A percentile compares a stretch with the other conserved stretches of the same genome.
Evolutionary conservation across 2,113 vertebrate species (phyloP).

Genomic region (Edolisoma coerulescens): DNA sequence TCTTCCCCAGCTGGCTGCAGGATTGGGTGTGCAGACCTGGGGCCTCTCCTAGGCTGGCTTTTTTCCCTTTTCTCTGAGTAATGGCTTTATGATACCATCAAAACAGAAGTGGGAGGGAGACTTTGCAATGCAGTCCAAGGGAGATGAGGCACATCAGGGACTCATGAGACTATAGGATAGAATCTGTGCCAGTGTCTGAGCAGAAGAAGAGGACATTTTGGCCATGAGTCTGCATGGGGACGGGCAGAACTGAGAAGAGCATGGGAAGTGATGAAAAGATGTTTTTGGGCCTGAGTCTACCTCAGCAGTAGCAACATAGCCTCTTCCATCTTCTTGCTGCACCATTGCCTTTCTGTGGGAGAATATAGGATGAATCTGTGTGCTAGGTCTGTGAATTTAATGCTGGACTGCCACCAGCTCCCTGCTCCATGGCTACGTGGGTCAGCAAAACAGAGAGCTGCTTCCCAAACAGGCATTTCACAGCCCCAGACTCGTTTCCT

Average conservation of each 20-base stretch:
- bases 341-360: background rate
- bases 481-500: fast-evolving
- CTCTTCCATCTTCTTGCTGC: background rate
- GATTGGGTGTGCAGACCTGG: background rate
- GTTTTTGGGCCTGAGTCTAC: background rate
- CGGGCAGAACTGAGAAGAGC: background rate
- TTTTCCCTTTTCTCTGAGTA: background rate
- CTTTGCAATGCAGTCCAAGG: background rate
- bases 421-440: fast-evolving
- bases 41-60: background rate
- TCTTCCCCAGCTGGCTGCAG: background rate
- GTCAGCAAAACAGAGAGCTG: background rate
- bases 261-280: background rate
- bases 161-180: background rate
- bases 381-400: background rate
- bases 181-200: background rate
- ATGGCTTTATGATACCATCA: background rate
- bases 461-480: background rate
- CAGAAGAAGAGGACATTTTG: background rate
- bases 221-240: background rate
- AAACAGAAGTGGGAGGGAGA: background rate
- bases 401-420: background rate
- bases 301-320: background rate
- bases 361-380: background rate
- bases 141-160: background rate